Evolutionary conservation across 2,113 vertebrate genomes (phyloP).

Genomic region (Micronycteris hirsuta): DNA sequence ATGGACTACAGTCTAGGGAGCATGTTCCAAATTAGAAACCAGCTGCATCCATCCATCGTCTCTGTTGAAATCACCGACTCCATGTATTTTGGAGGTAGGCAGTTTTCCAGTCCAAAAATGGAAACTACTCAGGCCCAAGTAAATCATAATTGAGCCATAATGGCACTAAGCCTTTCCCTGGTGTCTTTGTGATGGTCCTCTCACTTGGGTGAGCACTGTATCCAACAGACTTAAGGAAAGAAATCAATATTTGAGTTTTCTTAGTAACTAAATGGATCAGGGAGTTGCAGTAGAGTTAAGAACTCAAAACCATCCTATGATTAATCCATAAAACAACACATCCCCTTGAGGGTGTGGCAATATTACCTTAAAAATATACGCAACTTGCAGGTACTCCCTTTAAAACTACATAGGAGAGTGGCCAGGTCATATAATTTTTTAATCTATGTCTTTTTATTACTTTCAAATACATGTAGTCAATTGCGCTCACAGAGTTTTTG

Average conservation of each 20-base stretch:
- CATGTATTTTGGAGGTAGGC: background rate
- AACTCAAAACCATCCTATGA: background rate
- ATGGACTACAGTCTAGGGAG: background rate
- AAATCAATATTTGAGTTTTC: background rate
- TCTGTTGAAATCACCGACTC: background rate
- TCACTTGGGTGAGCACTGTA: background rate
- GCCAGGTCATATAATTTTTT: background rate
- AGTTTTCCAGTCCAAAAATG: background rate
- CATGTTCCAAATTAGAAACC: background rate
- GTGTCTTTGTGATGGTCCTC: background rate
- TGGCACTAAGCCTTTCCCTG: background rate
- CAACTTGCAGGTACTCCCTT: background rate
- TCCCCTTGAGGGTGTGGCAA: background rate
- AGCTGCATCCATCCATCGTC: background rate
- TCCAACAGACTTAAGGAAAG: background rate
- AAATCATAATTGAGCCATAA: background rate
- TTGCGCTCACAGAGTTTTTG: background rate
- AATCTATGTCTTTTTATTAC: constrained; percentile 25
- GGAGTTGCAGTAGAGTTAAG: background rate
- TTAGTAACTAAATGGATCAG: background rate
- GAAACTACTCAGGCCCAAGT: background rate
- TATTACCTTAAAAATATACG: constrained; percentile 25
- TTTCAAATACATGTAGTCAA: constrained; percentile 7
- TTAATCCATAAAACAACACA: constrained; percentile 15
- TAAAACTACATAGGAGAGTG: constrained; percentile 8